Evolutionary conservation across 2,113 vertebrate genomes (phyloP).

Genomic region (Nymphicus hollandicus): DNA sequence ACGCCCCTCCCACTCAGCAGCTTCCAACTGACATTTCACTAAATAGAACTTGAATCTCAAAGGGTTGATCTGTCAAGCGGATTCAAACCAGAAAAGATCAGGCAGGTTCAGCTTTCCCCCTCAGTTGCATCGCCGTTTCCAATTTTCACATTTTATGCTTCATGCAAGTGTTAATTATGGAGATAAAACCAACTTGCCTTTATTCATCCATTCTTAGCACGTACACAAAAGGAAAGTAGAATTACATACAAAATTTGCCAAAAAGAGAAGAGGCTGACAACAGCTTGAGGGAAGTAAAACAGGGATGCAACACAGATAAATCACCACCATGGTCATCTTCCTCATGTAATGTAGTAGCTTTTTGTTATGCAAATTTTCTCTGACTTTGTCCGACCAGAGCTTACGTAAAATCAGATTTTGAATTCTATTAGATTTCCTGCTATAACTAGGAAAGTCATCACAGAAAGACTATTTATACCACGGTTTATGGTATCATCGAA

Average conservation of each 20-base stretch:
- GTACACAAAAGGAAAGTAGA: slow-evolving; percentile 20
- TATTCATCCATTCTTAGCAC: slow-evolving; percentile 45
- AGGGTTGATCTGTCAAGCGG: slow-evolving; percentile 31
- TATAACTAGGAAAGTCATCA: neutral
- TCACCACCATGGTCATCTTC: neutral
- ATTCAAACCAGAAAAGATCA: slow-evolving; percentile 52
- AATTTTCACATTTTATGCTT: slow-evolving; percentile 66
- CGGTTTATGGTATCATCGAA: neutral
- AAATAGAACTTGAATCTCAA: slow-evolving; percentile 34
- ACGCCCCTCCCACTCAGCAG: slow-evolving; percentile 46
- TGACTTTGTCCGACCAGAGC: neutral
- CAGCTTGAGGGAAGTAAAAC: neutral
- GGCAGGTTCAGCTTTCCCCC: slow-evolving; percentile 33
- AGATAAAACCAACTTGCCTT: slow-evolving; percentile 57
- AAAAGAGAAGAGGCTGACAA: slow-evolving; percentile 14
- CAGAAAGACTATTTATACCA: neutral
- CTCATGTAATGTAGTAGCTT: neutral
- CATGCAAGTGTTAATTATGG: slow-evolving; percentile 68
- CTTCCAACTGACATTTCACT: slow-evolving; percentile 34
- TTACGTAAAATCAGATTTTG: neutral
- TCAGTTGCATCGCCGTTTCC: slow-evolving; percentile 22
- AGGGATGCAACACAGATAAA: neutral
- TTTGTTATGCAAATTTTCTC: slow-evolving; percentile 21
- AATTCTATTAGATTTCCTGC: neutral
- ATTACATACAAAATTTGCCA: slow-evolving; percentile 5